Evolutionary conservation across 2,888 invertebrate species (phyloP), one percentile per base, ranked within the genome.

Genomic region (Chouioia cunea): DNA sequence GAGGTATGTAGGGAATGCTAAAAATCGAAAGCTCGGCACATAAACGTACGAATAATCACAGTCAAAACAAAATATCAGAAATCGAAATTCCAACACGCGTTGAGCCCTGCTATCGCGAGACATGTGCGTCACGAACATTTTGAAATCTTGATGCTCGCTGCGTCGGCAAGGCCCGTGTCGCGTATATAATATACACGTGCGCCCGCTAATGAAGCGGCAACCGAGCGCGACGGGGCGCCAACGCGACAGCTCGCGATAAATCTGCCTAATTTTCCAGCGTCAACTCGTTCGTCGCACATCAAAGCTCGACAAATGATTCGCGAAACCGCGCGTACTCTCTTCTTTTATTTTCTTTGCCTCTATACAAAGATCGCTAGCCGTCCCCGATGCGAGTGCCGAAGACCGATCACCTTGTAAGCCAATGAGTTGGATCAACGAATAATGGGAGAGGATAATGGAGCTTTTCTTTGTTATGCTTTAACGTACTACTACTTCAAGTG

Each of bases 241-340:
- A 62, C 15, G 44, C 58, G 57, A 36, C 56, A 48, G 46, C 15
- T 12, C 44, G 56, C 73, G 69, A 78, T 78, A 82, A 83, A 82
- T 82, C 78, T 80, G 60, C 58, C 77, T 77, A 79, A 83, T 81
- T 82, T 83, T 78, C 77, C 76, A 76, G 74, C 71, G 71, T 77
- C 75, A 69, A 75, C 77, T 77, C 74, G 70, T 71, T 76, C 63
- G 64, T 71, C 70, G 58, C 76, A 78, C 78, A 79, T 82, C 81
- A 81, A 81, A 82, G 80, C 74, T 75, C 79, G 80, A 82, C 81
- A 83, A 83, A 83, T 80, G 79, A 79, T 80, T 80, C 77, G 79
- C 77, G 75, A n/a, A 76, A 73, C 60, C 4, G 27, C 50, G 47
- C 48, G 3, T 3, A 6, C n/a, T 48, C 15, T 10, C 48, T 18